Percentiles rank a stretch among this genome's conserved stretches.
These are phyloP conservation scores for Strix uralensis DNA, from an alignment of 2,113 vertebrate species.

Conservation along the genomic window DNA sequence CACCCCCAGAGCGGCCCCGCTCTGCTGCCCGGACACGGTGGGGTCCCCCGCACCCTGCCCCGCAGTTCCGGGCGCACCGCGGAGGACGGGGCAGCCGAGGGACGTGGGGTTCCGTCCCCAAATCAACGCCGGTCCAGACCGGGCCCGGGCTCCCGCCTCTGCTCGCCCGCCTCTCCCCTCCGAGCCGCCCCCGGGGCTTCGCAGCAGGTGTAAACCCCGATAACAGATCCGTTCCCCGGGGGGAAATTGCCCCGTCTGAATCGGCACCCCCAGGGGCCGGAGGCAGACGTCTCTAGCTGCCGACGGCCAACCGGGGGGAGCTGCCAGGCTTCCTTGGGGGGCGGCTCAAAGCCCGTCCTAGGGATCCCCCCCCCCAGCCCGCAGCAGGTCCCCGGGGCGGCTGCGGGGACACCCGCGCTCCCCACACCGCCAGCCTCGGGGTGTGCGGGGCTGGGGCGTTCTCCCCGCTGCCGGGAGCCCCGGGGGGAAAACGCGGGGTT, in stretches of 20 bases:
- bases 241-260: not conserved
- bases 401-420: not conserved
- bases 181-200: not conserved
- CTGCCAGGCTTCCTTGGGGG: not conserved
- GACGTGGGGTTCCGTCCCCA: not conserved
- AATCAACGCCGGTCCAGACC: not conserved
- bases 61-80: not conserved
- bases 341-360: too few species aligned
- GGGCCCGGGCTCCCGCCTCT: too few species aligned
- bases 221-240: not conserved
- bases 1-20: not conserved
- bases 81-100: not conserved
- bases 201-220: not conserved
- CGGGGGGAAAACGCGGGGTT: fast-evolving
- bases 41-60: too few species aligned
- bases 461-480: not conserved
- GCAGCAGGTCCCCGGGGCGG: not conserved
- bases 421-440: not conserved
- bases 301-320: too few species aligned
- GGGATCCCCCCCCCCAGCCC: not conserved
- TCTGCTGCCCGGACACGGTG: too few species aligned
- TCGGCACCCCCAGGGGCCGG: not conserved
- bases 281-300: not conserved
- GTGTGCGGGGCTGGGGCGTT: not conserved
- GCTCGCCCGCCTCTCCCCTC: not conserved